Evolutionary conservation across 2,113 vertebrate genomes (phyloP), one percentile per base, ranked within the genome.

Genomic region (Campylomormyrus numenius): DNA sequence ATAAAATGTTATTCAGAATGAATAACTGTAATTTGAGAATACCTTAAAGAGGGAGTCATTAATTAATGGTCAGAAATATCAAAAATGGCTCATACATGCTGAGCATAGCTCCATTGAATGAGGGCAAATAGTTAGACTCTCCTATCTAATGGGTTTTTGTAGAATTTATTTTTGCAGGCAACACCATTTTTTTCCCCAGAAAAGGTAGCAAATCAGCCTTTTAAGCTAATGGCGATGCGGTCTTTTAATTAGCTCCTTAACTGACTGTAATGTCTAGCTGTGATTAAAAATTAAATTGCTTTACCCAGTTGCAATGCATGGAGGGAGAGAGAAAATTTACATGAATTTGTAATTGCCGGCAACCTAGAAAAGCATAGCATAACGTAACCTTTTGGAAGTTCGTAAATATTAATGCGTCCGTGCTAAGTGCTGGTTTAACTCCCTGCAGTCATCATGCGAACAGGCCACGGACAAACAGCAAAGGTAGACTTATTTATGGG

Each of bases 401-500:
- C 90, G 91, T 93, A 88, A 83, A 93, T 93, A 93, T 93, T 89
- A 77, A 92, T 92, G 49, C 45, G 3, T 77, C 66, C 21, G 52
- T 52, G 45, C 85, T 56, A 39, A 48, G 70, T 83, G 80, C 52
- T 74, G 70, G 27, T 92, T 92, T 92, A 89, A 91, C 91, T 90
- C 90, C 89, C 89, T 48, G 70, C 77, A 89, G 70, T 90, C 88
- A 91, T 91, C 58, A 58, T 3, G 39, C 89, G 56, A 89, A 53
- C 80, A 88, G 88, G 45, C 58, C 42, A 27, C 17, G 42, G 52
- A 35, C 49, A 74, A 24, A 56, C 83, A 45, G 21, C 31, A 42
- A 66, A 45, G 35, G 35, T 45, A 88, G 7, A 46, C 52, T 15
- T 27, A 88, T 15, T 66, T 45, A 39, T 21, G 7, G 8, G 11